Evolutionary conservation across 2,797 vertebrate genomes (phyloP).

Genomic region (Micropoecilia bifurca): DNA sequence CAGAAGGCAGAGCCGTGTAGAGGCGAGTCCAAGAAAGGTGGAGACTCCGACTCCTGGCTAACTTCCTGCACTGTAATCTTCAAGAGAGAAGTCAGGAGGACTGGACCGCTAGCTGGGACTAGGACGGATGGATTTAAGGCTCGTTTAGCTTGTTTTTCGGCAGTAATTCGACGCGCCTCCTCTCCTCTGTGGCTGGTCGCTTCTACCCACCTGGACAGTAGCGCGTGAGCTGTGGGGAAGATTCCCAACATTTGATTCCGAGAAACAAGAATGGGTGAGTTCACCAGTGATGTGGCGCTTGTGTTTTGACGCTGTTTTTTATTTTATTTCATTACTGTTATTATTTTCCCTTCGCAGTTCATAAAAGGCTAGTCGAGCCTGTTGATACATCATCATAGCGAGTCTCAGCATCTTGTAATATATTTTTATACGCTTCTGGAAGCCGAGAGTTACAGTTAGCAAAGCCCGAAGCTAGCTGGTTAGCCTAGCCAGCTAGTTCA

Average conservation of each 20-base stretch:
- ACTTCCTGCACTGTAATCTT: slow-evolving; percentile 80
- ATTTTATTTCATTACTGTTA: not conserved
- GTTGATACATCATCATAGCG: not conserved
- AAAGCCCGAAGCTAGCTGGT: slow-evolving; percentile 43
- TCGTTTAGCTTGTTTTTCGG: slow-evolving; percentile 14
- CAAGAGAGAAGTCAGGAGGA: slow-evolving; percentile 40
- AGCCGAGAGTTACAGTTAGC: slow-evolving; percentile 48
- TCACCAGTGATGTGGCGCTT: slow-evolving; percentile 72
- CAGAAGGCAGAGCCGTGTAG: slow-evolving; percentile 29
- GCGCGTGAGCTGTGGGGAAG: slow-evolving; percentile 65
- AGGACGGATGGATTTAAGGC: slow-evolving; percentile 72
- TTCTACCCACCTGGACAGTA: slow-evolving; percentile 59
- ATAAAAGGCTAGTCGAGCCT: not conserved
- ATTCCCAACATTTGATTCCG: slow-evolving; percentile 58
- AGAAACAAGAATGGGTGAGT: slow-evolving; percentile 83
- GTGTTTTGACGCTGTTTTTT: slow-evolving; percentile 1
- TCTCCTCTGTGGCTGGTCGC: slow-evolving; percentile 19
- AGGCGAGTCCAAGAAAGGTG: slow-evolving; percentile 82
- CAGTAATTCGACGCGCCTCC: slow-evolving; percentile 27
- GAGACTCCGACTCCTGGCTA: slow-evolving; percentile 75
- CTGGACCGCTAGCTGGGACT: slow-evolving; percentile 19
- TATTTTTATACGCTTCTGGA: not conserved
- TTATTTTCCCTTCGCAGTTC: not conserved
- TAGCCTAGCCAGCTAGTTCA: slow-evolving; percentile 66
- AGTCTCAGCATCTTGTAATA: slow-evolving; percentile 7